These are phyloP conservation scores for Drosophila kanekoi DNA, from an alignment of 2,888 invertebrate species.

Conservation along the genomic window DNA sequence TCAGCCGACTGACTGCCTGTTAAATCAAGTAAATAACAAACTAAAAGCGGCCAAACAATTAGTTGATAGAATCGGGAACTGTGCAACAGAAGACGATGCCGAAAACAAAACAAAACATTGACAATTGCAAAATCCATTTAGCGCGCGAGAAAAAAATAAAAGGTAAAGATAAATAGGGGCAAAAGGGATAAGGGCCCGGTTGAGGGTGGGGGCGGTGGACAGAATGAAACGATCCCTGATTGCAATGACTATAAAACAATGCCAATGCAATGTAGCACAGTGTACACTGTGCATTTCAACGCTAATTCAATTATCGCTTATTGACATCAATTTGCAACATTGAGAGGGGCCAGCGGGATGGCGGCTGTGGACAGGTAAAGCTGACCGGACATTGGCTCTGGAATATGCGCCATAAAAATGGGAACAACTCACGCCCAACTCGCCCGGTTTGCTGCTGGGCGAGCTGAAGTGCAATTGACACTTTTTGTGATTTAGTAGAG, in stretches of 20 bases:
- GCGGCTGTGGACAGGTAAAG: slow-evolving; percentile 1
- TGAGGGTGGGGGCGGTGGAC: neutral
- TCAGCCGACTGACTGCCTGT: slow-evolving; percentile 31
- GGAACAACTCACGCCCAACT: slow-evolving; percentile 16
- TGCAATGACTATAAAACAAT: slow-evolving; percentile 56
- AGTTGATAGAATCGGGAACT: slow-evolving; percentile 30
- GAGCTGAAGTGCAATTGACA: slow-evolving; percentile 71
- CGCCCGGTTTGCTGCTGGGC: slow-evolving; percentile 10
- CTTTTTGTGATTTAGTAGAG: slow-evolving; percentile 74
- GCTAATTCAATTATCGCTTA: slow-evolving; percentile 82
- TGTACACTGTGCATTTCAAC: slow-evolving; percentile 68
- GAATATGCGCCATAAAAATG: slow-evolving; percentile 49
- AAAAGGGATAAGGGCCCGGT: neutral
- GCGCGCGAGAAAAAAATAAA: slow-evolving; percentile 8
- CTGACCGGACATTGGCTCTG: slow-evolving; percentile 28
- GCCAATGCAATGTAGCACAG: slow-evolving; percentile 65
- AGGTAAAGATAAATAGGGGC: slow-evolving; percentile 1
- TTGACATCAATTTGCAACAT: slow-evolving; percentile 77
- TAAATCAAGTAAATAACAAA: slow-evolving; percentile 61
- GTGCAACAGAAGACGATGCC: slow-evolving; percentile 15
- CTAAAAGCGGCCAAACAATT: slow-evolving; percentile 66
- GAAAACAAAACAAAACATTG: slow-evolving; percentile 49
- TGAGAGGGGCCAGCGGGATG: neutral
- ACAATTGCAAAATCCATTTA: slow-evolving; percentile 56
- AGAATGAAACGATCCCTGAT: slow-evolving; percentile 38